Percentiles rank a stretch among this genome's conserved stretches.
Conservation (phyloP, 2,113 vertebrate genomes). For the Protobothrops flavoviridis region DNA sequence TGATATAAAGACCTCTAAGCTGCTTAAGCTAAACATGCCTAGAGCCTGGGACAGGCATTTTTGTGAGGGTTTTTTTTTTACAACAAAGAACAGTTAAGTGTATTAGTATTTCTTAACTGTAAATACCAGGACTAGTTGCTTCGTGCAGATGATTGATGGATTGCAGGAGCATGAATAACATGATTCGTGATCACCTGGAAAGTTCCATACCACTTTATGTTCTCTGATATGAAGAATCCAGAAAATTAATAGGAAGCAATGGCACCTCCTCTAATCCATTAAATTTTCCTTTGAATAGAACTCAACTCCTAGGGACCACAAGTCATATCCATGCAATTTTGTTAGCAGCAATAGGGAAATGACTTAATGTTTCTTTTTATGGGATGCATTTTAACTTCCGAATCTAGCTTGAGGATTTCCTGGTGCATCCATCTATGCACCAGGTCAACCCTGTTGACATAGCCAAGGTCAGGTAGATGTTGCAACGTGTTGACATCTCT, state of each 20-base stretch:
- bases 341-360: not conserved
- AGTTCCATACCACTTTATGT: not conserved
- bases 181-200: not conserved
- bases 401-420: not conserved
- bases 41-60: not conserved
- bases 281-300: not conserved
- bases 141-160: not conserved
- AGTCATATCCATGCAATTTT: not conserved
- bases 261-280: not conserved
- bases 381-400: not conserved
- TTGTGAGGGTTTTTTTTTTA: not conserved
- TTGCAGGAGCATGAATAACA: not conserved
- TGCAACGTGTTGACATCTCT: not conserved
- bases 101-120: not conserved
- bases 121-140: not conserved
- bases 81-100: not conserved
- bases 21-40: not conserved
- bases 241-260: not conserved
- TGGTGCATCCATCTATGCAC: not conserved
- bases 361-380: not conserved
- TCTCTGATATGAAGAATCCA: not conserved
- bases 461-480: not conserved
- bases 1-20: not conserved
- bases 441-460: not conserved
- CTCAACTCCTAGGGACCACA: not conserved